A percentile compares a stretch with the other conserved stretches of the same genome.
These are phyloP conservation scores for Metellina segmentata DNA, from an alignment of 2,888 invertebrate genomes.

Conservation along the genomic window DNA sequence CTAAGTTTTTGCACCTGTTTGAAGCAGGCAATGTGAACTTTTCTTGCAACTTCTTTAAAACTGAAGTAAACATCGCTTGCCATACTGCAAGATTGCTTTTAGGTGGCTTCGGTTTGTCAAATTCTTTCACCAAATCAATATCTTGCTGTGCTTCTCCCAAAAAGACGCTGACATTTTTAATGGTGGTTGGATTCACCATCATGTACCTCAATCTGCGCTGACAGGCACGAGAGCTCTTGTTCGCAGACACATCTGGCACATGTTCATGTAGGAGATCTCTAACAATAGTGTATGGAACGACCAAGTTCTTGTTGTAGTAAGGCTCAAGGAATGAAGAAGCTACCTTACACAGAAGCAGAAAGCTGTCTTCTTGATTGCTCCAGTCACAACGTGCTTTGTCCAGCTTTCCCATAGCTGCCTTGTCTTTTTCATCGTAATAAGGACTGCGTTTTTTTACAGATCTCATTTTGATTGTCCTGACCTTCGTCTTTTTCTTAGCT, in stretches of 20 bases:
- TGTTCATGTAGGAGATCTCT: constrained; percentile 80
- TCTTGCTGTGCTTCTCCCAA: constrained; percentile 85
- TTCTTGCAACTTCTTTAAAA: constrained; percentile 76
- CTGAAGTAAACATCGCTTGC: constrained; percentile 69
- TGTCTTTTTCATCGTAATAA: constrained; percentile 84
- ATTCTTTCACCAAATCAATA: constrained; percentile 82
- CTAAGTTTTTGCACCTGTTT: constrained; percentile 42
- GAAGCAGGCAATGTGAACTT: constrained; percentile 76
- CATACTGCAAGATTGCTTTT: constrained; percentile 77
- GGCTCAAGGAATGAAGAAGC: constrained; percentile 84
- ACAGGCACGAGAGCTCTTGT: constrained; percentile 87
- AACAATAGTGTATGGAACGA: constrained; percentile 79
- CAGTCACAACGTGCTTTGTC: constrained; percentile 83
- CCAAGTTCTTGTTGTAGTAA: constrained; percentile 81
- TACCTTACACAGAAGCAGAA: constrained; percentile 86
- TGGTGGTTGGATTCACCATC: constrained; percentile 84
- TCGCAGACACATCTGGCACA: constrained; percentile 81
- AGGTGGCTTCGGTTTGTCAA: constrained; percentile 77
- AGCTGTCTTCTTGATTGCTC: constrained; percentile 86
- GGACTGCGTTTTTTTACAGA: constrained; percentile 53
- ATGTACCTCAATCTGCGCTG: constrained; percentile 85
- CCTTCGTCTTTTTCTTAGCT: constrained; percentile 7
- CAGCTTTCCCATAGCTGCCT: constrained; percentile 85
- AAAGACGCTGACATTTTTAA: constrained; percentile 84
- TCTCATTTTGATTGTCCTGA: constrained; percentile 34